Base-by-base conservation (phyloP, 30 jellyfish, hydroid and myxozoan genomes). In the Morbakka virulenta region DNA sequence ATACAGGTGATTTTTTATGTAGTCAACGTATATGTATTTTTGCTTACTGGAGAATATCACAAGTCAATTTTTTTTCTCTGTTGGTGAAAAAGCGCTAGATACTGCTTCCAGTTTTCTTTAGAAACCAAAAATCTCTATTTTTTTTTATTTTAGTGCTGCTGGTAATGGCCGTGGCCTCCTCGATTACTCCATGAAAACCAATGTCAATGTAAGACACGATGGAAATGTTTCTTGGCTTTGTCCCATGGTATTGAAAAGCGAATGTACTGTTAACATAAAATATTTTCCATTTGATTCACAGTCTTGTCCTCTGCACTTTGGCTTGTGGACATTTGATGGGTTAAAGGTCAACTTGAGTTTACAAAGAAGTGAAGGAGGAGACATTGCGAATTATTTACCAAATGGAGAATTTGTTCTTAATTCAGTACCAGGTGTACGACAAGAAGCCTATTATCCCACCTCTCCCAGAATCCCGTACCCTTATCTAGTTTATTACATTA, bases 261-360 rank as follows among this genome's bases (percentile, higher is more conserved):
- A 82, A 69, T 89, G 97, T 65, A 69, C 72, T 26, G 87, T 81
- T 17, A 82, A 89, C 63, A 89, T 89, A 63, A 75, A 35, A 50
- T 89, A 77, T 47, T 89, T 89, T 50, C 97, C 97, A 0, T 89
- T 89, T 50, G 97, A 89, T 76, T 48, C 79, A 41, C 97, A 89
- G 51, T 32, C 41, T 14, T 89, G 97, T 68, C 91, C 95, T 50
- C 52, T 89, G 83, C 77, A 84, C 61, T 89, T 81, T 72, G 97
- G 97, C 2, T 77, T 84, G 32, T 89, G 97, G 97, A 89, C 97
- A 0, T 81, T 72, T 76, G 89, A 75, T 36, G 91, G 79, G 3
- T 67, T 63, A 3, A 67, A 68, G 69, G 79, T 69, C 0, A 79
- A 89, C 34, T 69, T 89, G 75, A 62, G 80, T 11, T 14, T 65